Evolutionary conservation across 2,888 invertebrate species (phyloP).

Genomic region (Drosophila meridiana): DNA sequence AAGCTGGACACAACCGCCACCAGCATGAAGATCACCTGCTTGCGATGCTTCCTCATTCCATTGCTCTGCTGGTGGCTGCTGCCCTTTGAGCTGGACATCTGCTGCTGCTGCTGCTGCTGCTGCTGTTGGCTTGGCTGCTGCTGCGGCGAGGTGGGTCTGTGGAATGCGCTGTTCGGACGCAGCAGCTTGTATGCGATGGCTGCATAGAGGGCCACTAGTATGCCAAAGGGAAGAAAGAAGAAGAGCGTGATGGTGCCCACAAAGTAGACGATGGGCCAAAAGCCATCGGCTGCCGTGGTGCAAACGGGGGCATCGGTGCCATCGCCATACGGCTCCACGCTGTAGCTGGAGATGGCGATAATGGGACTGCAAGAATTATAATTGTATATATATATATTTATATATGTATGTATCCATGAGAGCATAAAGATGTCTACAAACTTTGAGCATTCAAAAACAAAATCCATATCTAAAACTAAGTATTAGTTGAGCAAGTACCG

Average conservation of each 20-base stretch:
- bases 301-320: conserved; percentile 90
- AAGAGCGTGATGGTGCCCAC: conserved; percentile 92
- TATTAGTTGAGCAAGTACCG: conserved; percentile 44
- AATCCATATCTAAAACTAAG: conserved; percentile 54
- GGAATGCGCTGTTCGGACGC: conserved; percentile 85
- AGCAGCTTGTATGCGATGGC: conserved; percentile 94
- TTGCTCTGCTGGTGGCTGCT: conserved; percentile 83
- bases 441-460: conserved; percentile 44
- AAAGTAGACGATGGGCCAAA: conserved; percentile 93
- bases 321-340: conserved; percentile 90
- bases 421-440: conserved; percentile 63
- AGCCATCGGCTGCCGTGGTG: conserved; percentile 91
- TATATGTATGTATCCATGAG: conserved; percentile 5
- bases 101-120: conserved; percentile 17
- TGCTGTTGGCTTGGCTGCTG: conserved; percentile 39
- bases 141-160: conserved; percentile 71
- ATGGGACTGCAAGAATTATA: conserved; percentile 89
- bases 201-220: conserved; percentile 93
- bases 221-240: conserved; percentile 93
- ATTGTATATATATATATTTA: conserved; percentile 3
- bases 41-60: conserved; percentile 89
- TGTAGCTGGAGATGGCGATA: conserved; percentile 91
- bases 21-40: conserved; percentile 94
- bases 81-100: conserved; percentile 52
- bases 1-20: conserved; percentile 95